Conservation (phyloP, 2,113 vertebrate genomes). For the Alethe diademata region DNA sequence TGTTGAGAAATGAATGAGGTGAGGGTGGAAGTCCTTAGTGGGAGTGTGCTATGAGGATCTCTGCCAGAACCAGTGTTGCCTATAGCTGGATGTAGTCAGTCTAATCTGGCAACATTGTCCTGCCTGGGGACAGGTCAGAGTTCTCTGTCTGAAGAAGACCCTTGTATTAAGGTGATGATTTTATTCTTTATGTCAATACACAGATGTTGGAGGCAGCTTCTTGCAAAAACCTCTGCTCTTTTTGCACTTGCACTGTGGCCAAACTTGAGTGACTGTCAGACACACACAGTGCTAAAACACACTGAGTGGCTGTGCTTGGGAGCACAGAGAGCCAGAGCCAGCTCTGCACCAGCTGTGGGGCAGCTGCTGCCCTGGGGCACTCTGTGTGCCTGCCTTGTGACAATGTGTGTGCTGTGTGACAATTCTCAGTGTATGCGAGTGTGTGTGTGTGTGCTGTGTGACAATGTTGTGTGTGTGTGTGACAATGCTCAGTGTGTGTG, state of each 20-base stretch:
- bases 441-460: not conserved
- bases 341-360: not conserved
- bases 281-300: not conserved
- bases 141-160: not conserved
- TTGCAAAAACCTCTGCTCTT: not conserved
- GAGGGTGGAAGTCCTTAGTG: not conserved
- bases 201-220: not conserved
- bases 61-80: not conserved
- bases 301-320: not conserved
- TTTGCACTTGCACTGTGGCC: not conserved
- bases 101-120: not conserved
- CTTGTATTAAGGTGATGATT: not conserved
- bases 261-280: not conserved
- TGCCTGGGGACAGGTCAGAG: not conserved
- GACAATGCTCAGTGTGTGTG: too few species aligned
- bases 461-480: not conserved
- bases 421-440: not conserved
- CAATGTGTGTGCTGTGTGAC: not conserved
- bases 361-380: not conserved
- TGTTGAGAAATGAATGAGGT: not conserved
- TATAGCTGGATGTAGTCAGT: not conserved
- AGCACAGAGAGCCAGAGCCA: not conserved
- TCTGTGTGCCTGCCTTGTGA: not conserved
- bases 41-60: not conserved
- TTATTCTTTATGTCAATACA: accelerated